Evolutionary conservation across 2,797 vertebrate genomes (phyloP).

Genomic region (Alfaro cultratus): DNA sequence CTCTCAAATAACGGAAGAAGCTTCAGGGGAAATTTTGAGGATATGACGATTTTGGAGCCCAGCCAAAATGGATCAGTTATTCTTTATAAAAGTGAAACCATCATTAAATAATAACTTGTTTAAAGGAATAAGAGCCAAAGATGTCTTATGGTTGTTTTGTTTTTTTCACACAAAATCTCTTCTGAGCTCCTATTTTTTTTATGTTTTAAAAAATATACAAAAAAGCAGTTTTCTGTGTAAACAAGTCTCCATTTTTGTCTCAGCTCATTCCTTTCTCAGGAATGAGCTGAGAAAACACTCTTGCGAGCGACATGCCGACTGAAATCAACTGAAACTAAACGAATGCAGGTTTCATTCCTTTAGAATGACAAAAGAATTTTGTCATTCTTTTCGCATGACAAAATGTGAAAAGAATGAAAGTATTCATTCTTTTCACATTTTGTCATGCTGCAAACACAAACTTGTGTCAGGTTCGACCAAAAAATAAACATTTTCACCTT

Average conservation of each 20-base stretch:
- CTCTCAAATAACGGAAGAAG: neutral
- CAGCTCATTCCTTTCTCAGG: neutral
- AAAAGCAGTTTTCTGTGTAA: neutral
- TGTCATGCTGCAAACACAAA: neutral
- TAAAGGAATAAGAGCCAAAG: neutral
- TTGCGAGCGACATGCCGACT: constrained; percentile 4
- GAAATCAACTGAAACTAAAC: constrained; percentile 12
- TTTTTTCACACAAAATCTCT: neutral
- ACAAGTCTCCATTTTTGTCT: constrained; percentile 6
- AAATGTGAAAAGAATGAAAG: too few species aligned
- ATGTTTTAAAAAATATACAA: neutral
- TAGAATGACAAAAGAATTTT: too few species aligned
- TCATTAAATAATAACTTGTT: neutral
- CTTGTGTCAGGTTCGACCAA: neutral
- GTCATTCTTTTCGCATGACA: too few species aligned
- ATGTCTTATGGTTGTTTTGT: neutral
- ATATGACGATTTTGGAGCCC: neutral
- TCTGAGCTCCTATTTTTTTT: neutral
- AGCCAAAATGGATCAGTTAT: neutral
- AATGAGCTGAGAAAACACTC: constrained; percentile 33
- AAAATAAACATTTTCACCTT: neutral
- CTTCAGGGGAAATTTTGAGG: constrained; percentile 1
- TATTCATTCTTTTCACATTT: too few species aligned
- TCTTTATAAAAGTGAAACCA: neutral
- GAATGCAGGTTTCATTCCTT: too few species aligned